A percentile compares a stretch with the other conserved stretches of the same genome.
Conservation (phyloP, 2,888 invertebrate species). For the Metacarcinus magister region DNA sequence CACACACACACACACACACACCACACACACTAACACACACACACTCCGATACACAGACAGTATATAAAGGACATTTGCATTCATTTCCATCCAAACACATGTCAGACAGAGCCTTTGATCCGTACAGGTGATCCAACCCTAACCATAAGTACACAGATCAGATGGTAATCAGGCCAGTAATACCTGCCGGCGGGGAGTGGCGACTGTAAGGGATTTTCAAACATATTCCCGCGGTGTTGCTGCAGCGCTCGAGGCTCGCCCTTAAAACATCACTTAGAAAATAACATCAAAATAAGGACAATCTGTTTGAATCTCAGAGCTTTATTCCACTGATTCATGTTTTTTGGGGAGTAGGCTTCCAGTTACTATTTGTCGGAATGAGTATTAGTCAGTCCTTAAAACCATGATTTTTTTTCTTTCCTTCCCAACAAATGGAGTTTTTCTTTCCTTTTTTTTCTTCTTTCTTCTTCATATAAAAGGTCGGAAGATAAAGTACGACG, state of each 20-base stretch:
- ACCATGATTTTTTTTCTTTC: background rate
- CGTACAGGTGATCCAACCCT: background rate
- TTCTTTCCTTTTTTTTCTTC: background rate
- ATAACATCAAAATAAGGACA: background rate
- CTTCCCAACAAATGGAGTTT: background rate
- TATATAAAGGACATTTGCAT: background rate
- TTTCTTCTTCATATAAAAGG: too few relatives aligned
- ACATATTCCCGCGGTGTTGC: background rate
- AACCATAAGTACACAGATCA: background rate
- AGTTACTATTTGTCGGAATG: background rate
- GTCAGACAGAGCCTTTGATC: background rate
- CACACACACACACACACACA: background rate
- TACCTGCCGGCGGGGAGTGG: background rate
- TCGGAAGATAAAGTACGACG: too few relatives aligned
- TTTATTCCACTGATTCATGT: background rate
- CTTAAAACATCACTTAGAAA: background rate
- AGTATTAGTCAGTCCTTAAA: background rate
- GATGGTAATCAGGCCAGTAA: background rate
- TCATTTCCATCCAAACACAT: background rate
- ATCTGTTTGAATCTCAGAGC: background rate
- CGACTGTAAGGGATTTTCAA: background rate
- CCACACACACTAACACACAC: too few relatives aligned
- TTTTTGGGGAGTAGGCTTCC: background rate
- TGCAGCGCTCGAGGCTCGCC: background rate
- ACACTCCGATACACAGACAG: background rate